Percentiles rank a stretch among this genome's conserved stretches.
These are phyloP conservation scores for Budorcas taxicolor DNA, from an alignment of 2,113 vertebrate species.

Conservation along the genomic window DNA sequence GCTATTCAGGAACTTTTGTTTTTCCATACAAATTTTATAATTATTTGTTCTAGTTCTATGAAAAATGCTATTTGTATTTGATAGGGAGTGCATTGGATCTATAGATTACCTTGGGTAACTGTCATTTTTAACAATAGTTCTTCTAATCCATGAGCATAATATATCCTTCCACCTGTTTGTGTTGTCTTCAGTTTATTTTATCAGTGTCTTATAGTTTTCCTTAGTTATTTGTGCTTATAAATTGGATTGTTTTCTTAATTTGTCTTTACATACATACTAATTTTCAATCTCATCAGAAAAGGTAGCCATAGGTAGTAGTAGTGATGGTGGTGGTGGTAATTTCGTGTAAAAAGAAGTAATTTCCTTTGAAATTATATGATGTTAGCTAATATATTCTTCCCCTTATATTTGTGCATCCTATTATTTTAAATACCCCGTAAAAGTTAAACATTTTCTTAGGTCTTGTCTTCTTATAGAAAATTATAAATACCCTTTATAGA, in stretches of 20 bases:
- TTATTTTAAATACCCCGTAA: neutral
- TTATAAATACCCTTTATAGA: neutral
- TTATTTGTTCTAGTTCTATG: neutral
- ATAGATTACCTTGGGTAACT: neutral
- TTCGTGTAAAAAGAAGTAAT: neutral
- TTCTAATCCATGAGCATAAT: neutral
- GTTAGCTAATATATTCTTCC: neutral
- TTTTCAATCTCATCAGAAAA: neutral
- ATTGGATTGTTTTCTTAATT: neutral
- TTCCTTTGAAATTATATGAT: conserved; percentile 5
- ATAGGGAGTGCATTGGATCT: neutral
- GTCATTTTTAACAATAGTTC: neutral
- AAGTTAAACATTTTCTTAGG: neutral
- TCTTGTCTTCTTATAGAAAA: neutral
- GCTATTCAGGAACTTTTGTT: neutral
- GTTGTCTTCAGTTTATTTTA: neutral
- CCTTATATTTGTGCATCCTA: neutral
- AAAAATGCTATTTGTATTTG: neutral
- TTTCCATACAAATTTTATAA: neutral
- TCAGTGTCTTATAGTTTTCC: neutral
- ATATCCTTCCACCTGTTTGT: neutral
- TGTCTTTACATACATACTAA: neutral
- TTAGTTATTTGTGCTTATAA: neutral
- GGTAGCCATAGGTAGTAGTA: neutral
- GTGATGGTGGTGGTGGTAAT: neutral